Conservation (phyloP, 2,113 vertebrate genomes). For the Silurus meridionalis region DNA sequence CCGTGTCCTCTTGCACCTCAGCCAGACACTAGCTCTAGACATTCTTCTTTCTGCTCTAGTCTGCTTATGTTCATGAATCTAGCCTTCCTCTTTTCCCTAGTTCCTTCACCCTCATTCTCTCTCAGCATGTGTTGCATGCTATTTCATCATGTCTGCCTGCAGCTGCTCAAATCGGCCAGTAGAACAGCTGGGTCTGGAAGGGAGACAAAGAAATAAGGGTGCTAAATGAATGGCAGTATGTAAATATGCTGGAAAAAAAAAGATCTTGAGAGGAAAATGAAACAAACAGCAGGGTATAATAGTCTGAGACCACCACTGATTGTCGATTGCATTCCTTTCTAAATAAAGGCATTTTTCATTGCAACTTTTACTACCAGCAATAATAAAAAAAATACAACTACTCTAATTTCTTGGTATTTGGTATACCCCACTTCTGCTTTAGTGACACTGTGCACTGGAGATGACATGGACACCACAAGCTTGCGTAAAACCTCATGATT, state of each 20-base stretch:
- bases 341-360: not conserved
- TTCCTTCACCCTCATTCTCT: not conserved
- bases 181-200: conserved; percentile 17
- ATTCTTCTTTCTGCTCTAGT: not conserved
- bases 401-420: not conserved
- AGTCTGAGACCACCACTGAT: not conserved
- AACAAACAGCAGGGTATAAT: not conserved
- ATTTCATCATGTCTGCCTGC: conserved; percentile 49
- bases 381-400: not conserved
- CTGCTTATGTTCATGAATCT: not conserved
- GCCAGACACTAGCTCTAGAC: not conserved
- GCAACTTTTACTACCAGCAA: not conserved
- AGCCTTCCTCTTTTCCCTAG: not conserved
- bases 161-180: conserved; percentile 18
- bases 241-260: not conserved
- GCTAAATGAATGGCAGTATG: not conserved
- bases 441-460: too few relatives aligned
- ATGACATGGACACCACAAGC: too few relatives aligned
- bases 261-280: not conserved
- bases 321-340: not conserved
- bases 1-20: not conserved
- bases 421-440: not conserved
- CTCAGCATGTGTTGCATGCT: conserved; percentile 28
- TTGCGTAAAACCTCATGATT: too few relatives aligned
- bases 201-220: not conserved